Base-by-base conservation (phyloP, 2,888 invertebrate species). In the Drosophila quinaria region DNA sequence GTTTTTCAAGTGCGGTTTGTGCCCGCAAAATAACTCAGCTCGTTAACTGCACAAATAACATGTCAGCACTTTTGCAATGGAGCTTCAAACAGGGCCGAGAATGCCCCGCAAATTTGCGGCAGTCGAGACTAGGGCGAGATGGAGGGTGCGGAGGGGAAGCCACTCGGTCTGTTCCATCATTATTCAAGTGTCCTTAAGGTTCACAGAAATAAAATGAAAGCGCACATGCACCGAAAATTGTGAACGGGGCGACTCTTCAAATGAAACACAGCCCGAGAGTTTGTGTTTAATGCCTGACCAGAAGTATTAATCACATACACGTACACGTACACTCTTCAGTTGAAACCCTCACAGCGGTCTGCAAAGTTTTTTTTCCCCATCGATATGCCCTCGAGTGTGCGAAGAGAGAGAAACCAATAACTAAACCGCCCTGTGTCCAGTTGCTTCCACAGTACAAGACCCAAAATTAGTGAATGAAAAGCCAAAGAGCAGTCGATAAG, bases 31-130 rank as follows among this genome's bases (percentile, higher is more conserved):
- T 87, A 85, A 87, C 86, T 86, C 83, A 88, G 86, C 86, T 86
- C 86, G 86, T 86, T 86, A 86, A 86, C 87, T 86, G 89, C 90
- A 88, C 86, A 86, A 86, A 86, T 90, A 86, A 88, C 90, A 86
- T 86, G 86, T 86, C 86, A 86, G 86, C 86, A 86, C 86, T 86
- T 86, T 90, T 86, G 76, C 70, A 71, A 70, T 65, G 69, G 51
- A 60, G 65, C 75, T 74, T 74, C 79, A 70, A 80, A 80, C 70
- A 70, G 69, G 55, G 72, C 65, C 66, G 81, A 78, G 73, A 80
- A 78, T 81, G 81, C 69, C 72, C 78, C 78, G 44, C 78, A 78
- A 78, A 78, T 78, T 85, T 89, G 87, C 64, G 78, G 78, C 55
- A 54, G 61, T 46, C 31, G 59, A 29, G 25, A 25, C 33, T 19